Conservation (phyloP, 2,888 invertebrate genomes). For the Dromius quadrimaculatus region DNA sequence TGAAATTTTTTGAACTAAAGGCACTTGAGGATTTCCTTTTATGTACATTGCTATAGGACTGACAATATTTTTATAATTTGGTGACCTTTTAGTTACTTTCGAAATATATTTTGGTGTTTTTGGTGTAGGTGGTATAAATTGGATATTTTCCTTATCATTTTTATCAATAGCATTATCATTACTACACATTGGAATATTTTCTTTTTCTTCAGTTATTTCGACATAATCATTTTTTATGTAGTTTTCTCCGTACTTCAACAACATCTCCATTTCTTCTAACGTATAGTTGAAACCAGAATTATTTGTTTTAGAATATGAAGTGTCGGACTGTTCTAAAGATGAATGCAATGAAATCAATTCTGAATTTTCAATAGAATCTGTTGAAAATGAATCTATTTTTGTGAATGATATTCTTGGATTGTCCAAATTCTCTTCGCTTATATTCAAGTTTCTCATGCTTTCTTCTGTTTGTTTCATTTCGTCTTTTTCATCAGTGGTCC, state of each 20-base stretch:
- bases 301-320: neutral
- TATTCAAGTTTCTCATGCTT: too few relatives aligned
- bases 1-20: slow-evolving; percentile 62
- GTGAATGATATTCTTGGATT: too few relatives aligned
- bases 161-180: slow-evolving; percentile 47
- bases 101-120: neutral
- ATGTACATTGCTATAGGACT: slow-evolving; percentile 67
- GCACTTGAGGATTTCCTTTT: slow-evolving; percentile 64
- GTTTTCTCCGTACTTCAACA: slow-evolving; percentile 64
- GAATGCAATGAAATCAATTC: neutral
- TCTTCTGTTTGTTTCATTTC: too few relatives aligned
- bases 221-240: slow-evolving; percentile 53
- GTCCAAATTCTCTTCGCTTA: too few relatives aligned
- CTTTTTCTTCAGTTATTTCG: neutral
- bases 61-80: slow-evolving; percentile 61
- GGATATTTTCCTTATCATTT: slow-evolving; percentile 23
- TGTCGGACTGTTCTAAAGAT: neutral
- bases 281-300: slow-evolving; percentile 63
- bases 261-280: slow-evolving; percentile 66
- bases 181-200: slow-evolving; percentile 35
- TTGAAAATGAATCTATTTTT: too few relatives aligned
- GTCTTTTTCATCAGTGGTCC: too few relatives aligned
- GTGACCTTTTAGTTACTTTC: slow-evolving; percentile 44
- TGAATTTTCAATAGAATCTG: neutral
- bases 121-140: slow-evolving; percentile 9